Conservation (phyloP, 2,797 vertebrate genomes). For the Hafferia zeledoni region DNA sequence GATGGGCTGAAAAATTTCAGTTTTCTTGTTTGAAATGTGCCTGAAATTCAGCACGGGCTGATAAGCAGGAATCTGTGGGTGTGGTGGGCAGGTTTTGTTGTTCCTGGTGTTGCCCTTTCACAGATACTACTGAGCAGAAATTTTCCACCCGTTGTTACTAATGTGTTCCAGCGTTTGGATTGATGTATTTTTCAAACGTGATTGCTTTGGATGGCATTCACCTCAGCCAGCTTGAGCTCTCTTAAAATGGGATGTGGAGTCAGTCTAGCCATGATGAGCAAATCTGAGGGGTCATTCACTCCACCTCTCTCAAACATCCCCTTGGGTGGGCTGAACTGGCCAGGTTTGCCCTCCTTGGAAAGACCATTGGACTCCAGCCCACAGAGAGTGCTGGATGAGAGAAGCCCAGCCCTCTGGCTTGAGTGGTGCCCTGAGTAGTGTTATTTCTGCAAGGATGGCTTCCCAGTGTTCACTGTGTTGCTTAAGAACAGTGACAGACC, state of each 20-base stretch:
- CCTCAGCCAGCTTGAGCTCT: background rate
- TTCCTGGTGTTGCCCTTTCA: background rate
- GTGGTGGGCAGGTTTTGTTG: background rate
- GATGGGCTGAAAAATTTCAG: background rate
- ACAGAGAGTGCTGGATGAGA: background rate
- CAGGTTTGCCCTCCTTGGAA: background rate
- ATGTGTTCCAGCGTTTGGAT: background rate
- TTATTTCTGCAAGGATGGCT: background rate
- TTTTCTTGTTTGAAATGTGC: background rate
- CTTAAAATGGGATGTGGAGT: too few species aligned
- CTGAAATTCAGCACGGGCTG: background rate
- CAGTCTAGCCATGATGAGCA: background rate
- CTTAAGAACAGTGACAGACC: background rate
- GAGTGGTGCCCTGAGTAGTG: accelerated
- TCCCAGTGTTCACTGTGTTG: background rate
- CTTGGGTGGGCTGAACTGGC: background rate
- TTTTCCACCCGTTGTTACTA: background rate
- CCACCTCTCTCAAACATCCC: background rate
- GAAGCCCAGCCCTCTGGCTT: background rate
- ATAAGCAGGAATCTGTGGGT: background rate
- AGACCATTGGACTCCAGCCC: background rate
- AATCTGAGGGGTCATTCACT: background rate
- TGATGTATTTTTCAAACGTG: background rate
- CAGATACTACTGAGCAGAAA: background rate
- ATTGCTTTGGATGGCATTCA: background rate